Evolutionary conservation across 2,113 vertebrate species (phyloP), one percentile per base, ranked within the genome.

Genomic region (Pseudopipra pipra): DNA sequence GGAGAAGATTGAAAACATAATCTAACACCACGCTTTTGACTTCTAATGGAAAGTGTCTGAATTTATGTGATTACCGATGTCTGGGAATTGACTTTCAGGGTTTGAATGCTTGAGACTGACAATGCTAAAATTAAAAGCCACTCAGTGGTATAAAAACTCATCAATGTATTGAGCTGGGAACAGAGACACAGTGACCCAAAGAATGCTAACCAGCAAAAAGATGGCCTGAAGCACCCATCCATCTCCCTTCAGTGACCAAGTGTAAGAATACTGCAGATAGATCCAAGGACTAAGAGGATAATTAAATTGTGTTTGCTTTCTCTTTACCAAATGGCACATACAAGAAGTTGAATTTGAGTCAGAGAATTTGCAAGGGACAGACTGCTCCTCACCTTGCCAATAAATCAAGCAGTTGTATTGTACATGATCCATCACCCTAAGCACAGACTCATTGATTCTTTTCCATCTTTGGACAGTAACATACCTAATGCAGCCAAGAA

Each of bases 351-450:
- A 55, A 92, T 54, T 49, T 73, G 51, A 89, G n/a, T 71, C 84
- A 91, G 49, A 61, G 75, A 14, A 87, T 84, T 89, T 89, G 20
- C 72, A 89, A 76, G 63, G 51, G 46, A 92, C 80, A 89, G 87
- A 58, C 63, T 77, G 72, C 68, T 90, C 65, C 46, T 84, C 55
- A 81, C 89, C 87, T 91, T 90, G 79, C 86, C 95, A 96, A 74
- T 18, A 55, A 90, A 62, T 51, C 54, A n/a, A 92, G 66, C 62
- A 52, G 61, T 56, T 52, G 16, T 23, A 47, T 0, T 93, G 58
- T 49, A 72, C 59, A 44, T 4, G 58, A 90, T 61, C 89, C 89
- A 95, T 75, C 30, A 82, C 67, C 63, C 49, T 31, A 66, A 91
- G 59, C 59, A 88, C 76, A 92, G 44, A 23, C 13, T 92, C 35